Percentiles rank a stretch among this genome's conserved stretches.
These are phyloP conservation scores for Crenuchus spilurus DNA, from an alignment of 2,797 vertebrate genomes.

Conservation along the genomic window DNA sequence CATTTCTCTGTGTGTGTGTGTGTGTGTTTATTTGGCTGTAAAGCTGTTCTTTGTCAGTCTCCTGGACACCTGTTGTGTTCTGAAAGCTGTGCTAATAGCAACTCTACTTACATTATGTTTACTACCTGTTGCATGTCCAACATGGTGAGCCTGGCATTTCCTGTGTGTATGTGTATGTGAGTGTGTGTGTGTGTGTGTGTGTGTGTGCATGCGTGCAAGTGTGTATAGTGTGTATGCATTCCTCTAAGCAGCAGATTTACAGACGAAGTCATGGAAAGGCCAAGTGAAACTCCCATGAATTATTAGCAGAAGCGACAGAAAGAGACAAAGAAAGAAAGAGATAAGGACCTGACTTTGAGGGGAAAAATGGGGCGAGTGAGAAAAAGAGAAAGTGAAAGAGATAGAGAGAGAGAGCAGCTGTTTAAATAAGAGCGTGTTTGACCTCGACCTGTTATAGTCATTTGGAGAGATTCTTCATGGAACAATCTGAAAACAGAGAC, in stretches of 20 bases:
- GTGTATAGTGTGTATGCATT: slow-evolving; percentile 8
- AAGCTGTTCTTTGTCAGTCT: slow-evolving; percentile 34
- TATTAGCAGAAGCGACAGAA: slow-evolving; percentile 26
- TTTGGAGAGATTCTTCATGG: slow-evolving; percentile 23
- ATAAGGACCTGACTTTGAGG: background rate
- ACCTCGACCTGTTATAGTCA: background rate
- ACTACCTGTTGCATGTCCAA: slow-evolving; percentile 50
- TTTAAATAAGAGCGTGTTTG: slow-evolving; percentile 45
- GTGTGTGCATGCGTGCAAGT: slow-evolving; percentile 13
- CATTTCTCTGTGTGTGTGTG: slow-evolving; percentile 1
- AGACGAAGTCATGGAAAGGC: slow-evolving; percentile 33
- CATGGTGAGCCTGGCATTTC: slow-evolving; percentile 1
- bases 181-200: background rate
- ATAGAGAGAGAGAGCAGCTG: slow-evolving; percentile 30
- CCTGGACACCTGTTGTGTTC: slow-evolving; percentile 43
- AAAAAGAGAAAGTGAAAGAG: slow-evolving; percentile 20
- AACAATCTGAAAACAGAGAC: slow-evolving; percentile 9
- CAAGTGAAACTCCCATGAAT: slow-evolving; percentile 44
- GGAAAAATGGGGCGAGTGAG: background rate
- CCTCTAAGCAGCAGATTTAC: slow-evolving; percentile 19
- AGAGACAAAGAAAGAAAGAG: slow-evolving; percentile 8
- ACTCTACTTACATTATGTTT: slow-evolving; percentile 44
- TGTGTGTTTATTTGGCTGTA: background rate
- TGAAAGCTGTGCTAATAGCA: slow-evolving; percentile 42
- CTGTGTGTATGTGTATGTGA: background rate